phyloP scores from a whole-genome alignment of 1,140 invertebrate genomes.

The Andricus grossulariae region DNA sequence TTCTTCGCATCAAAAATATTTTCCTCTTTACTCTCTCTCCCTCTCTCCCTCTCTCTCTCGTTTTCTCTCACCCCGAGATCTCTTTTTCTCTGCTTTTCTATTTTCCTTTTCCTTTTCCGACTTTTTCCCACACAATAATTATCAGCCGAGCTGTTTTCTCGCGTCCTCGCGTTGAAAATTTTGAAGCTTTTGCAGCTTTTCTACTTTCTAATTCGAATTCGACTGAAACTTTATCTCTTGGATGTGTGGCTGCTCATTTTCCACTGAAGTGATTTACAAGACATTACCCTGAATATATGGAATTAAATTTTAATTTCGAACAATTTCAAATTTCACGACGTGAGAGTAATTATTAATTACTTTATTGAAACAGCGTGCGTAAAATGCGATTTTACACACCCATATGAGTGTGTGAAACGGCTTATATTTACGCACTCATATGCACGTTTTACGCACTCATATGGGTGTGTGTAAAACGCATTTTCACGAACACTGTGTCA shows the following conservation, averaged over 20 bases:
- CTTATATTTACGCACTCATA: too few relatives aligned
- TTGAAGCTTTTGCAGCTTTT: background rate
- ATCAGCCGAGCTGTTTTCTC: background rate
- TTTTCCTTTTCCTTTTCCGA: background rate
- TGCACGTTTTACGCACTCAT: too few relatives aligned
- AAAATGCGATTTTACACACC: too few relatives aligned
- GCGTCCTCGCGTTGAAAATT: slow-evolving; percentile 27
- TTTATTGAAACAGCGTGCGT: too few relatives aligned
- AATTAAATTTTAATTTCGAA: too few relatives aligned
- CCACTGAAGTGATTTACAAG: too few relatives aligned
- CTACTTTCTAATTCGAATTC: background rate
- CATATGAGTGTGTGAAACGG: too few relatives aligned
- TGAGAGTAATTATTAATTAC: too few relatives aligned
- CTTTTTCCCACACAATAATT: background rate
- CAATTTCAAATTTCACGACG: too few relatives aligned
- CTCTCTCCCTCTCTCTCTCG: slow-evolving; percentile 7
- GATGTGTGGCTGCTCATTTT: background rate
- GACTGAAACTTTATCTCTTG: background rate
- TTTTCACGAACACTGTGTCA: too few relatives aligned
- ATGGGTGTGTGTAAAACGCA: too few relatives aligned
- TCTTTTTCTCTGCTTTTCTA: background rate
- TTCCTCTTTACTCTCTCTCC: slow-evolving; percentile 14
- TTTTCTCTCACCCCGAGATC: background rate
- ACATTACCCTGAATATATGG: too few relatives aligned
- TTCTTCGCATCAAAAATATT: slow-evolving; percentile 58